A percentile compares a stretch with the other conserved stretches of the same genome.
Evolutionary conservation across 2,888 invertebrate genomes (phyloP).

Genomic region (Sarcophaga variegata): DNA sequence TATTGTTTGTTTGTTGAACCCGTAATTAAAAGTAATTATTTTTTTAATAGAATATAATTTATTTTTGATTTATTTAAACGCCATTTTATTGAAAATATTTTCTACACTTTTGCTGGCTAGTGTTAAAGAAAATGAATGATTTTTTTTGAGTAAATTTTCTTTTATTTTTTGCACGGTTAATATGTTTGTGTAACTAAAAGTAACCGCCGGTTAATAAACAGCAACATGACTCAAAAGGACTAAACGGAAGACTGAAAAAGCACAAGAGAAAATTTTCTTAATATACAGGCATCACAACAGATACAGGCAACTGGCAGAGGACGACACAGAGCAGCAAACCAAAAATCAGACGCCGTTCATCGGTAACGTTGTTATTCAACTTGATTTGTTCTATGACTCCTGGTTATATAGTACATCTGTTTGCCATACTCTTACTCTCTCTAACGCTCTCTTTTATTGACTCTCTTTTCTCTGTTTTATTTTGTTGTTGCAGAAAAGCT

Average conservation of each 20-base stretch:
- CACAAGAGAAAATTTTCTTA: slow-evolving; percentile 62
- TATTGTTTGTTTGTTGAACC: slow-evolving; percentile 14
- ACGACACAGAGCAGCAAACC: neutral
- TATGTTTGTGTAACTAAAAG: slow-evolving; percentile 68
- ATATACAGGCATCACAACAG: slow-evolving; percentile 53
- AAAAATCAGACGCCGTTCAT: neutral
- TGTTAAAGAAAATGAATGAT: neutral
- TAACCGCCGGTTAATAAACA: slow-evolving; percentile 69
- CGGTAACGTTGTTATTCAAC: neutral
- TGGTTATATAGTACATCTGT: slow-evolving; percentile 1
- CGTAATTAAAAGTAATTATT: neutral
- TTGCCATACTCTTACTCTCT: neutral
- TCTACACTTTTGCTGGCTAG: too few species aligned
- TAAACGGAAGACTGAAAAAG: slow-evolving; percentile 77
- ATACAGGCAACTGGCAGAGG: slow-evolving; percentile 11
- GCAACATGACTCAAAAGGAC: slow-evolving; percentile 78
- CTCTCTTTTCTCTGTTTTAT: neutral
- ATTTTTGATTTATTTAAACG: neutral
- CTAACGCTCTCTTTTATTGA: neutral
- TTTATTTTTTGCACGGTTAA: slow-evolving; percentile 61
- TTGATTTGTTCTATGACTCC: slow-evolving; percentile 27
- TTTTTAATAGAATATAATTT: neutral
- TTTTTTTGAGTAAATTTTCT: slow-evolving; percentile 12
- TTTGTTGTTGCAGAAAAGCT: slow-evolving; percentile 57
- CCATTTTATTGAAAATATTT: neutral